Conservation (phyloP, 2,888 invertebrate genomes). For the Hydrotaea diabolus region DNA sequence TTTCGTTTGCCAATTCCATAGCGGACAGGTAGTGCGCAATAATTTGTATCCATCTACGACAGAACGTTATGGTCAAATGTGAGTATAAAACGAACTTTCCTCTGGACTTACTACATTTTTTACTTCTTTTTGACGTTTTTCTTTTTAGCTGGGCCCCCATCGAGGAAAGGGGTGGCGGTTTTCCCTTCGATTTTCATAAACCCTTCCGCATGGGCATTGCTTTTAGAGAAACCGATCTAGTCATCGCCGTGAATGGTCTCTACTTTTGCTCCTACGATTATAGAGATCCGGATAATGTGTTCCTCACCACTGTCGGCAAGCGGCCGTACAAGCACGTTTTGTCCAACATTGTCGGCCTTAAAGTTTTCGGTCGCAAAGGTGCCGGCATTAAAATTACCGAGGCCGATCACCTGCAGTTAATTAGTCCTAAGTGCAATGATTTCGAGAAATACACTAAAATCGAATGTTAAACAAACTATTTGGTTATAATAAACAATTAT, state of each 20-base stretch:
- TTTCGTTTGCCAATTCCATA: not conserved
- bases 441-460: not conserved
- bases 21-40: not conserved
- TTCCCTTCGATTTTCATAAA: constrained; percentile 6
- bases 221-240: not conserved
- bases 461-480: not conserved
- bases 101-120: too few relatives aligned
- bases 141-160: too few relatives aligned
- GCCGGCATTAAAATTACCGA: not conserved
- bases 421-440: not conserved
- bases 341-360: constrained; percentile 10
- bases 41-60: not conserved
- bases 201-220: constrained; percentile 12
- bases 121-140: too few relatives aligned
- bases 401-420: not conserved
- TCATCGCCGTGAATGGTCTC: not conserved
- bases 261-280: not conserved
- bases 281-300: not conserved
- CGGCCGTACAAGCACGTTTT: not conserved
- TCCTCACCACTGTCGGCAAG: not conserved
- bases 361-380: not conserved
- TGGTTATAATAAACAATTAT: too few relatives aligned
- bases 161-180: not conserved
- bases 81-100: too few relatives aligned
- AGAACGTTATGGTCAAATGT: too few relatives aligned